Base-by-base conservation (phyloP, 1,140 invertebrate species). In the Drosophila fuyamai region DNA sequence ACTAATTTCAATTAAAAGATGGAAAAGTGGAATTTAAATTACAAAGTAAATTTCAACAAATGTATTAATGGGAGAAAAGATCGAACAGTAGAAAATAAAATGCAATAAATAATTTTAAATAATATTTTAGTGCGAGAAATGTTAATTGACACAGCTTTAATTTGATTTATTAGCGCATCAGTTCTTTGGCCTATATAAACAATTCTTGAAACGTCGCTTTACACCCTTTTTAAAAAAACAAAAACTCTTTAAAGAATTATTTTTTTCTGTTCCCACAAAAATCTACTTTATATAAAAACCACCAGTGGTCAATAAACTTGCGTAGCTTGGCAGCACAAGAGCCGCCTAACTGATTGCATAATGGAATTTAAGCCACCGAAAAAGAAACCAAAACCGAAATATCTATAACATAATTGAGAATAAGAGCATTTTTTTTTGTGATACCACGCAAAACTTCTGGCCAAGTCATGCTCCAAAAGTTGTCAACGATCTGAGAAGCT, bases 401-500 rank as follows among this genome's bases (percentile, higher is more conserved):
- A 80, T 84, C 81, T 78, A 89, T 89, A 89, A 70, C 84, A 90
- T 89, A 89, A 89, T 89, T 89, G 84, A 89, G 85, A 89, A 89
- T 89, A 89, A 89, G 85, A 89, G 84, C 84, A 88, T 88, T 86
- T 82, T 79, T 81, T 73, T 81, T 73, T 55, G 16, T 48, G 38
- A 44, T 14, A 59, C 29, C 61, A 44, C 13, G 29, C 61, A 1
- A 18, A 41, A 57, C 27, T 83, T 76, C 60, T 78, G 38, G 76
- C 40, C 79, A 79, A 89, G 84, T 89, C 84, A 89, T 89, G 84
- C 67, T 58, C 61, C 43, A 84, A 89, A 89, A 89, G 65, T 89
- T 89, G 84, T 89, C 84, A 89, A 88, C 83, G 61, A 57, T 82
- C 71, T 59, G 59, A 82, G 79, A 67, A 68, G 50, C 43, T 57